phyloP scores from a whole-genome alignment of 2,797 vertebrate genomes.

The Pangasius larnaudii region DNA sequence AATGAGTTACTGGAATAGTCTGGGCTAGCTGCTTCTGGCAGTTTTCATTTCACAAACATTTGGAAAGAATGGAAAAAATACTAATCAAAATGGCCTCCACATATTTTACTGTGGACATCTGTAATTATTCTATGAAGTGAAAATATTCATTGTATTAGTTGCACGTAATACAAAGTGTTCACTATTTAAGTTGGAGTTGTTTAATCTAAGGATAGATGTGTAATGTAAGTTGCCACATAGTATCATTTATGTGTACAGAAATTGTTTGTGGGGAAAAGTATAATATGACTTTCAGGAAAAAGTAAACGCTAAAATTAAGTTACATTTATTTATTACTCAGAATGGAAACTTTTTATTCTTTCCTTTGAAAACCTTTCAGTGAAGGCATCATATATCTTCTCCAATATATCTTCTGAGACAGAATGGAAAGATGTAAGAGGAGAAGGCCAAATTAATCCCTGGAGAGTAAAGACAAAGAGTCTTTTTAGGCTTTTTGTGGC shows the following conservation, averaged over 20 bases:
- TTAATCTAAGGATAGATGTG: conserved; percentile 38
- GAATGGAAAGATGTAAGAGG: conserved; percentile 82
- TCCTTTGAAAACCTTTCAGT: conserved; percentile 58
- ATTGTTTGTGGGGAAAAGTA: conserved; percentile 26
- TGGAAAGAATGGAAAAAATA: conserved; percentile 22
- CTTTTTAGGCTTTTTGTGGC: conserved; percentile 75
- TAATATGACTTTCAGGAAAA: conserved; percentile 11
- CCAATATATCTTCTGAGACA: conserved; percentile 70
- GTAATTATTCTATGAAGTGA: neutral
- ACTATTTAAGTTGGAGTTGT: conserved; percentile 28
- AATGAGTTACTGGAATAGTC: conserved; percentile 47
- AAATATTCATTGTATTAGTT: conserved; percentile 10
- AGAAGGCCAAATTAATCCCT: conserved; percentile 77
- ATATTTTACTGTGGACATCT: conserved; percentile 2
- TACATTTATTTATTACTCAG: conserved; percentile 41
- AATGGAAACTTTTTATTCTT: conserved; percentile 62
- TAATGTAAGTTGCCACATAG: conserved; percentile 15
- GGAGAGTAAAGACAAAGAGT: conserved; percentile 80
- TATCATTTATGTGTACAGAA: conserved; percentile 27
- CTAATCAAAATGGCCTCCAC: neutral
- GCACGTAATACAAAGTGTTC: neutral
- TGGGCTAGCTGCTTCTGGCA: conserved; percentile 17
- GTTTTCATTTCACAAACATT: conserved; percentile 15
- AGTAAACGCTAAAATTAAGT: neutral
- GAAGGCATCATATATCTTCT: conserved; percentile 61